Evolutionary conservation across 2,113 vertebrate species (phyloP), one percentile per base, ranked within the genome.

Genomic region (Phrynosoma platyrhinos): DNA sequence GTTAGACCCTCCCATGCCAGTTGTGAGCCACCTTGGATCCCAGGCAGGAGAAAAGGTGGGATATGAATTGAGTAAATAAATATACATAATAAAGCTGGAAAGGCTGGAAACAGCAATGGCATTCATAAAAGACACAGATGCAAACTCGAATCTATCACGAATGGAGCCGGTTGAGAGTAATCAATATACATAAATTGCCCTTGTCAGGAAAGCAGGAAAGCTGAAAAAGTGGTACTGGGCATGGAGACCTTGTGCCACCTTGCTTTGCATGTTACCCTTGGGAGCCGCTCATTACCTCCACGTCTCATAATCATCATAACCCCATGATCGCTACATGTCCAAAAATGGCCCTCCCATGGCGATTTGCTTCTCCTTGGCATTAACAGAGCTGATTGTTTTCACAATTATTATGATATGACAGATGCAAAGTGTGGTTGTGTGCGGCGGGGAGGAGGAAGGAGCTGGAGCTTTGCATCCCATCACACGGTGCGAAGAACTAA

Each of bases 291-390:
- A 90, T 96, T 95, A 95, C 90, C 88, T 84, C 92, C n/a, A 1
- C 89, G 90, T 90, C 93, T 87, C 92, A 90, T 94, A 92, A 94
- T 93, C 92, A 94, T 94, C 92, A 88, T 94, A 92, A 93, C 89
- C 0, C 0, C 85, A 68, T 75, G 91, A 84, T 27, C 71, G 81
- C 83, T 90, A 20, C 88, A 91, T 0, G 89, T 90, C 80, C 84
- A 94, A 12, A 88, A 89, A 87, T 23, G 4, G 90, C 88, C 89
- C 87, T 91, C 81, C 87, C 85, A 42, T 76, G 58, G 85, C 0
- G 0, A 90, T 90, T 30, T 58, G 0, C 79, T 85, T 74, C 20
- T 36, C 1, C 23, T 30, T 0, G 16, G 92, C 89, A 86, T 92
- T 87, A 9, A 83, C 91, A 82, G 80, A 90, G 30, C 88, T 14